phyloP scores from a whole-genome alignment of 1,140 invertebrate genomes.

The Homarus americanus region DNA sequence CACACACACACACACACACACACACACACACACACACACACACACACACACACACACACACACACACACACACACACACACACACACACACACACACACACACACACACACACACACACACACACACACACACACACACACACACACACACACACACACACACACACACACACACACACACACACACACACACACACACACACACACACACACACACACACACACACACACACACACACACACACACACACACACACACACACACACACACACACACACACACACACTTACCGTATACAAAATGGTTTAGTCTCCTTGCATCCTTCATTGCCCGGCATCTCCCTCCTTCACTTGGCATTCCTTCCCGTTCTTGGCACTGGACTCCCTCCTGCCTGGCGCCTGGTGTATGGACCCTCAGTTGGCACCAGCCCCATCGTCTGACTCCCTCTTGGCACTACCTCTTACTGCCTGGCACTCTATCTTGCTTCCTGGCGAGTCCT shows the following conservation, averaged over 20 bases:
- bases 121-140: too few relatives aligned
- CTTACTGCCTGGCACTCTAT: not conserved
- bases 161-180: too few relatives aligned
- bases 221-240: not conserved
- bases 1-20: too few relatives aligned
- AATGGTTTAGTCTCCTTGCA: not conserved
- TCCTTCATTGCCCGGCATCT: not conserved
- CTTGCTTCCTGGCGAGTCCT: not conserved
- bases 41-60: too few relatives aligned
- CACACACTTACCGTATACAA: not conserved
- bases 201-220: not conserved
- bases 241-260: not conserved
- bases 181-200: too few relatives aligned
- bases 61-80: too few relatives aligned
- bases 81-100: too few relatives aligned
- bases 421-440: not conserved
- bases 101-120: too few relatives aligned
- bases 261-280: slow-evolving; percentile 6
- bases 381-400: not conserved
- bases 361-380: not conserved
- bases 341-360: not conserved
- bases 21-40: too few relatives aligned
- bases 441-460: not conserved
- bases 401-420: not conserved
- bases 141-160: too few relatives aligned